These are phyloP conservation scores for Macaria notata DNA, from an alignment of 2,888 invertebrate genomes.

Conservation along the genomic window DNA sequence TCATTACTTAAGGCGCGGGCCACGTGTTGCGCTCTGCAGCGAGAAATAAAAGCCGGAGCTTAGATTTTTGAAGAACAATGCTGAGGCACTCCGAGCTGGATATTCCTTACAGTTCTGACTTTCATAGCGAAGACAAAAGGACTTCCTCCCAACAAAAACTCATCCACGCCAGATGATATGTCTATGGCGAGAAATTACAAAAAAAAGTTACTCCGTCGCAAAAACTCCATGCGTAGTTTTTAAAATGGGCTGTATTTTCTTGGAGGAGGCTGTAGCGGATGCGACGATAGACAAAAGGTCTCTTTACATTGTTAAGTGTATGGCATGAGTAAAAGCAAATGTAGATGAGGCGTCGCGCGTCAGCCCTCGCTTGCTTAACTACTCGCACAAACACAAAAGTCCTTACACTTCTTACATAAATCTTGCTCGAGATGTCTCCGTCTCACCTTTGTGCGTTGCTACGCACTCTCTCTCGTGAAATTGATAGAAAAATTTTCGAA, in stretches of 20 bases:
- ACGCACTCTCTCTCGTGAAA: conserved; percentile 60
- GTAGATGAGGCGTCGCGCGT: conserved; percentile 69
- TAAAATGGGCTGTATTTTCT: conserved; percentile 71
- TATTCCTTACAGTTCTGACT: conserved; percentile 79
- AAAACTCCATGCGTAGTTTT: conserved; percentile 57
- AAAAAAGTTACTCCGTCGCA: conserved; percentile 66
- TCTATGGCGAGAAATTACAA: conserved; percentile 80
- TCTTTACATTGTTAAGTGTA: conserved; percentile 72
- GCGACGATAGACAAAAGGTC: conserved; percentile 73
- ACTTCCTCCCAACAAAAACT: conserved; percentile 80
- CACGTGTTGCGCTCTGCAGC: conserved; percentile 67
- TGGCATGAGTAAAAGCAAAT: conserved; percentile 68
- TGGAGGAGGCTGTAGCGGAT: conserved; percentile 75
- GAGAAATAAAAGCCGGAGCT: conserved; percentile 62
- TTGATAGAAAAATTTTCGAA: conserved; percentile 64
- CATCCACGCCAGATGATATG: conserved; percentile 79
- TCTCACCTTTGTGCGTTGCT: conserved; percentile 49
- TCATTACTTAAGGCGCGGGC: conserved; percentile 67
- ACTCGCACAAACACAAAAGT: conserved; percentile 80
- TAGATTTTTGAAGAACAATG: conserved; percentile 74
- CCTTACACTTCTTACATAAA: conserved; percentile 81
- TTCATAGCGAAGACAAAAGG: conserved; percentile 76
- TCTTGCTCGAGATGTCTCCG: conserved; percentile 68
- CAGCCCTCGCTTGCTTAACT: conserved; percentile 67
- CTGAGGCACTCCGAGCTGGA: conserved; percentile 60